Conservation (phyloP, 2,113 vertebrate genomes). For the Protomyctophum bolini region DNA sequence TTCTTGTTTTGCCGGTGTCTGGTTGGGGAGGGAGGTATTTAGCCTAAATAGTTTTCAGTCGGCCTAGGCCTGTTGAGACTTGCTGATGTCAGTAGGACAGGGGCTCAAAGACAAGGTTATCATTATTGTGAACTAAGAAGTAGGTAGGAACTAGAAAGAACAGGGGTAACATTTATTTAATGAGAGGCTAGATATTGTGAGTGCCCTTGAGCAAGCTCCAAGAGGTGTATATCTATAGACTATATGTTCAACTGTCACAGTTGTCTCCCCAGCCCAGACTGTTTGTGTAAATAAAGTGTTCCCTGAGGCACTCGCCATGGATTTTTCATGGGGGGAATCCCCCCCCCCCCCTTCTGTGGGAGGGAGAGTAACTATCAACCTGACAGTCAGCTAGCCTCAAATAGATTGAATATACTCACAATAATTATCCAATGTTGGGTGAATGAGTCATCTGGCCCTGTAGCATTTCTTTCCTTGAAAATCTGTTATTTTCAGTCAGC, state of each 20-base stretch:
- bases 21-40: not conserved
- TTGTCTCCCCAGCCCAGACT: not conserved
- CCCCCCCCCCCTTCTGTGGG: slow-evolving; percentile 6
- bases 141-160: too few species aligned
- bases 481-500: too few species aligned
- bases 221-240: too few species aligned
- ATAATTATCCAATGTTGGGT: too few species aligned
- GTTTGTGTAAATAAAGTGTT: slow-evolving; percentile 25
- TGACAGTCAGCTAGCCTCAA: slow-evolving; percentile 10
- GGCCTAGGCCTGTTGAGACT: not conserved
- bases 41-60: not conserved
- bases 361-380: slow-evolving; percentile 21
- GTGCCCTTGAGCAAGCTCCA: too few species aligned
- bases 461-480: too few species aligned
- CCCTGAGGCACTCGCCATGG: slow-evolving; percentile 16
- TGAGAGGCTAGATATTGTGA: too few species aligned
- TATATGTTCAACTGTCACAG: too few species aligned
- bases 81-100: not conserved
- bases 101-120: not conserved
- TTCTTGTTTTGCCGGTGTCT: not conserved
- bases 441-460: too few species aligned
- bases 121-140: too few species aligned
- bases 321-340: slow-evolving; percentile 33
- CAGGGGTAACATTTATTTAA: too few species aligned
- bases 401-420: not conserved